phyloP scores from a whole-genome alignment of 2,888 invertebrate genomes.

The Formica aserva region DNA sequence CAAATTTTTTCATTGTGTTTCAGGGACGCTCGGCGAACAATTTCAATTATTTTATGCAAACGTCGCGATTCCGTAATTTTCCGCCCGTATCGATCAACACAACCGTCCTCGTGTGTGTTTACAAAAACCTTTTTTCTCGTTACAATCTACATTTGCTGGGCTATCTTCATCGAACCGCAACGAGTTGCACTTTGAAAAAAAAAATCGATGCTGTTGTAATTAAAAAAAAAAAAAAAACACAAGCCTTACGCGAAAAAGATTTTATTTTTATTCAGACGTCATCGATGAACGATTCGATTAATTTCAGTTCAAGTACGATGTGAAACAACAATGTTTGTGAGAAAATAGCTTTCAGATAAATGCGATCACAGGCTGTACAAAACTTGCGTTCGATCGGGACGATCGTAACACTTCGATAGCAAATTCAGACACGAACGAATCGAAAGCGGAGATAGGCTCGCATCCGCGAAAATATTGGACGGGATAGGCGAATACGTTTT shows the following conservation, averaged over 20 bases:
- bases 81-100: constrained; percentile 32
- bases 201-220: neutral
- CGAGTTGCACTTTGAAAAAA: neutral
- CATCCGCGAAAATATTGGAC: constrained; percentile 51
- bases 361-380: neutral
- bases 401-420: constrained; percentile 24
- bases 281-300: constrained; percentile 6
- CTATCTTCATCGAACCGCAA: constrained; percentile 2
- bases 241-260: constrained; percentile 10
- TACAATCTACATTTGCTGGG: constrained; percentile 3
- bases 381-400: constrained; percentile 23
- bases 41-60: constrained; percentile 56
- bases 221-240: neutral
- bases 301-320: constrained; percentile 22
- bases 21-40: neutral
- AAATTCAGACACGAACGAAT: constrained; percentile 36
- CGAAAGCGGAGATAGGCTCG: constrained; percentile 42
- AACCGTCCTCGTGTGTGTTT: constrained; percentile 28
- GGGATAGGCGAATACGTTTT: constrained; percentile 25
- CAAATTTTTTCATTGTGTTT: constrained; percentile 33
- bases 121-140: constrained; percentile 29
- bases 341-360: constrained; percentile 9
- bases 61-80: constrained; percentile 39
- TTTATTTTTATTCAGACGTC: constrained; percentile 4
- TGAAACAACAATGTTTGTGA: constrained; percentile 33